Evolutionary conservation across 2,888 invertebrate species (phyloP).

Genomic region (Zygaena filipendulae): DNA sequence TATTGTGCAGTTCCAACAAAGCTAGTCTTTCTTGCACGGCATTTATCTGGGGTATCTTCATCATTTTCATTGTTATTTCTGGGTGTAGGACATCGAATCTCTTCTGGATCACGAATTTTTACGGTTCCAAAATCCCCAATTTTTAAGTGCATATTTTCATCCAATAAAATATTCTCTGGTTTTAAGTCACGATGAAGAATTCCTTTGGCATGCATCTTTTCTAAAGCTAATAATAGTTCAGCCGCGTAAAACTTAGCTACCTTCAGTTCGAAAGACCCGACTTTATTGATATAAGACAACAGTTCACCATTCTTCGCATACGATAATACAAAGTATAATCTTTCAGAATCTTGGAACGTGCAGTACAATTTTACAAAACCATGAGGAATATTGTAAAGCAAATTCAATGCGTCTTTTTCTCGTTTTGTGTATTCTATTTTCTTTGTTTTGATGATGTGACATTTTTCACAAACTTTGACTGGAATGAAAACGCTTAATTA

Average conservation of each 20-base stretch:
- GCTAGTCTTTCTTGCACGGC: constrained; percentile 76
- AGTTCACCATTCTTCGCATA: constrained; percentile 97
- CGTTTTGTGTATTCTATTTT: constrained; percentile 93
- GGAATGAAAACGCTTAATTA: constrained; percentile 30
- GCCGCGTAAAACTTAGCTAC: constrained; percentile 95
- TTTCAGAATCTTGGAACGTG: constrained; percentile 94
- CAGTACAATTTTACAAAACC: constrained; percentile 95
- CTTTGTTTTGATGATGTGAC: constrained; percentile 91
- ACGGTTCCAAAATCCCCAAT: constrained; percentile 98
- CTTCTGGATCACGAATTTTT: constrained; percentile 75
- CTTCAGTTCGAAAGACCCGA: constrained; percentile 88
- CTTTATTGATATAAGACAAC: constrained; percentile 89
- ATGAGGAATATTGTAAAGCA: constrained; percentile 81
- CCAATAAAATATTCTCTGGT: constrained; percentile 96
- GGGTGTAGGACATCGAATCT: constrained; percentile 27
- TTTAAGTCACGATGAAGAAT: constrained; percentile 97
- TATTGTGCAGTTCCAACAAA: constrained; percentile 99
- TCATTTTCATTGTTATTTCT: constrained; percentile 31
- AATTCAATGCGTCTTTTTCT: constrained; percentile 94
- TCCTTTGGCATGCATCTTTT: constrained; percentile 87
- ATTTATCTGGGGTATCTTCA: constrained; percentile 31
- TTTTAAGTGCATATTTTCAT: constrained; percentile 95
- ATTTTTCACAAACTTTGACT: constrained; percentile 99
- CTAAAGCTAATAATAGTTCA: constrained; percentile 91
- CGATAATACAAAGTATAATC: constrained; percentile 94